These are phyloP conservation scores for Cheilosia soror DNA, from an alignment of 2,888 invertebrate species.

Conservation along the genomic window DNA sequence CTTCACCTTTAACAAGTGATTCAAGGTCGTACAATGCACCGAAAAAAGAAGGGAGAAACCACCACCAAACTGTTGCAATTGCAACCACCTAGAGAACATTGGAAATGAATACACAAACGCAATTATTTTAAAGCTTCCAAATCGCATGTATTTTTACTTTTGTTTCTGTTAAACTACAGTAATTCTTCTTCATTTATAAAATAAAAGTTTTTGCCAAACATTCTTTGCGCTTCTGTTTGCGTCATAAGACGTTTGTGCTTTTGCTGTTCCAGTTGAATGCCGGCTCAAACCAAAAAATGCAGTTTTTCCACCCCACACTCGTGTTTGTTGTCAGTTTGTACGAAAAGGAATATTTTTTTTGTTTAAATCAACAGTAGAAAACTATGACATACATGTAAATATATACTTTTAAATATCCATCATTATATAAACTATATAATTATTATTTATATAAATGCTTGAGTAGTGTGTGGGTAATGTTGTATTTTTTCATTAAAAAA, in stretches of 20 bases:
- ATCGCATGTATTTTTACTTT: conserved; percentile 70
- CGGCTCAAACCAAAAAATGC: conserved; percentile 63
- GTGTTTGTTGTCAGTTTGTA: conserved; percentile 43
- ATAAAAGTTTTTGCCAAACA: conserved; percentile 58
- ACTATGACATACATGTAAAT: conserved; percentile 75
- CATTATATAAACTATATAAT: conserved; percentile 76
- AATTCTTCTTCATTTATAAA: conserved; percentile 66
- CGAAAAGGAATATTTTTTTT: conserved; percentile 68
- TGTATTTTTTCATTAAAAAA: conserved; percentile 63
- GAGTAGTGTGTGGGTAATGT: conserved; percentile 71
- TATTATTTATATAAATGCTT: conserved; percentile 76
- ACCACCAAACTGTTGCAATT: background rate
- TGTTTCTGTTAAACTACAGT: conserved; percentile 65
- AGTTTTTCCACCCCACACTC: conserved; percentile 60
- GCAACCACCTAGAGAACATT: background rate
- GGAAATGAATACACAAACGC: conserved; percentile 11
- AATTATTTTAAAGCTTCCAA: conserved; percentile 64
- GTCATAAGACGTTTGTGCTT: conserved; percentile 37
- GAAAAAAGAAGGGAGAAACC: no score
- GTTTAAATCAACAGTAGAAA: conserved; percentile 75
- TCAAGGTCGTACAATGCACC: conserved; percentile 3
- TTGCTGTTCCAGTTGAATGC: conserved; percentile 61
- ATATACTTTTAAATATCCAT: conserved; percentile 74
- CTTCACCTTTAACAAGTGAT: background rate
- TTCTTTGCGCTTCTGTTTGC: conserved; percentile 26